phyloP scores from a whole-genome alignment of 2,113 vertebrate genomes.

The Nannobrachium achirus region DNA sequence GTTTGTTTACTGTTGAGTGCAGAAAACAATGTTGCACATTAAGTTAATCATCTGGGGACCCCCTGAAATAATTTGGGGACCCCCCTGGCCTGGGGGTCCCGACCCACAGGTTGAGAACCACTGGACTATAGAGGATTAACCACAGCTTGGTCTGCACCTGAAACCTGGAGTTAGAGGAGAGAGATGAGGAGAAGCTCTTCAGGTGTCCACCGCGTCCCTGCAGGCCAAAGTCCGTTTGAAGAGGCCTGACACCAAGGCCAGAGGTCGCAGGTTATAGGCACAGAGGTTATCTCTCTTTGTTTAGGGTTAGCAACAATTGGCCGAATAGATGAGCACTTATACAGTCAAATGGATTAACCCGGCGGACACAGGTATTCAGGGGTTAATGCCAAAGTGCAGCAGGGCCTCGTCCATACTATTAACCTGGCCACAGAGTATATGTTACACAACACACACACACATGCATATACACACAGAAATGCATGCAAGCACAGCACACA shows the following conservation, averaged over 20 bases:
- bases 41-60: too few relatives aligned
- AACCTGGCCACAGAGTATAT: too few relatives aligned
- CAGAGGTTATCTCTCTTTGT: conserved; percentile 66
- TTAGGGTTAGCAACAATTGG: conserved; percentile 58
- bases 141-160: conserved; percentile 18
- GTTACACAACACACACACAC: too few relatives aligned
- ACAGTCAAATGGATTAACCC: conserved; percentile 46
- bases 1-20: too few relatives aligned
- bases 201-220: conserved; percentile 49
- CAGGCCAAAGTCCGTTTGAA: conserved; percentile 70
- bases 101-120: too few relatives aligned
- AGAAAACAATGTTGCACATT: too few relatives aligned
- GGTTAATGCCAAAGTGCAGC: conserved; percentile 34
- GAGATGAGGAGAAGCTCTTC: conserved; percentile 18
- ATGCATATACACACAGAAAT: too few relatives aligned
- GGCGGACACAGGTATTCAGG: conserved; percentile 41
- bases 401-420: too few relatives aligned
- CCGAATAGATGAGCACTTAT: conserved; percentile 39
- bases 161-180: conserved; percentile 1
- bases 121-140: too few relatives aligned
- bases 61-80: too few relatives aligned
- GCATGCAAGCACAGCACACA: too few relatives aligned
- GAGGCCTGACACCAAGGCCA: conserved; percentile 59
- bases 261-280: conserved; percentile 57
- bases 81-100: too few relatives aligned